These are phyloP conservation scores for Ypsolopha sequella DNA, from an alignment of 2,888 invertebrate genomes.

Conservation along the genomic window DNA sequence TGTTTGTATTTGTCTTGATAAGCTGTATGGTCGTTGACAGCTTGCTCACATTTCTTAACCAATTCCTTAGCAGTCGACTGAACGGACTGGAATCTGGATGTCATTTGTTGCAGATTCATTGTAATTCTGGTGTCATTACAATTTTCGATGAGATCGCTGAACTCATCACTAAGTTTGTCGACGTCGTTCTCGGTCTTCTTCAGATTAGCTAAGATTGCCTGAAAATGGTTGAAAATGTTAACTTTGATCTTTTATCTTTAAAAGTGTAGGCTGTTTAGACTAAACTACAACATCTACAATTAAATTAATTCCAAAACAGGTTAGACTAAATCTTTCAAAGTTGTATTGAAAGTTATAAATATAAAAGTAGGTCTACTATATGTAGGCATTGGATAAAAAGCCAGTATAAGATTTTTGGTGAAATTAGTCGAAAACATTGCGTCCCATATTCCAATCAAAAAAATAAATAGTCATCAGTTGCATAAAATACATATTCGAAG, in stretches of 20 bases:
- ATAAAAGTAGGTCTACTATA: neutral
- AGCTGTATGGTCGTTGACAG: constrained; percentile 82
- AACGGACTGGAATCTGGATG: constrained; percentile 90
- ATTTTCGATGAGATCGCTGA: constrained; percentile 85
- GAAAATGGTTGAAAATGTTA: constrained; percentile 22
- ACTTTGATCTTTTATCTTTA: neutral
- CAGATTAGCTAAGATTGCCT: constrained; percentile 82
- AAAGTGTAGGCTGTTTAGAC: constrained; percentile 28
- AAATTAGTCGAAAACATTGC: neutral
- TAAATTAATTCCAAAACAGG: constrained; percentile 15
- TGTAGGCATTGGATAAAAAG: neutral
- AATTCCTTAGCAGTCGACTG: constrained; percentile 91
- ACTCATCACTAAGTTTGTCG: constrained; percentile 88
- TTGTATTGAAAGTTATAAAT: neutral
- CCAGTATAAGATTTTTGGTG: neutral
- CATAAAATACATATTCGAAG: constrained; percentile 22
- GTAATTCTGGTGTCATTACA: constrained; percentile 90
- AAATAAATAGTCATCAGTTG: neutral
- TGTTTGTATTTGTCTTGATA: constrained; percentile 88
- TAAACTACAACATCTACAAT: constrained; percentile 61
- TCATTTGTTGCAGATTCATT: constrained; percentile 89
- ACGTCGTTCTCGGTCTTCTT: constrained; percentile 89
- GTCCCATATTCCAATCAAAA: constrained; percentile 1
- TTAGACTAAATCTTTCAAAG: neutral
- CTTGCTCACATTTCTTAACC: constrained; percentile 92